phyloP scores from a whole-genome alignment of 2,797 vertebrate genomes.

The Amazonetta brasiliensis region DNA sequence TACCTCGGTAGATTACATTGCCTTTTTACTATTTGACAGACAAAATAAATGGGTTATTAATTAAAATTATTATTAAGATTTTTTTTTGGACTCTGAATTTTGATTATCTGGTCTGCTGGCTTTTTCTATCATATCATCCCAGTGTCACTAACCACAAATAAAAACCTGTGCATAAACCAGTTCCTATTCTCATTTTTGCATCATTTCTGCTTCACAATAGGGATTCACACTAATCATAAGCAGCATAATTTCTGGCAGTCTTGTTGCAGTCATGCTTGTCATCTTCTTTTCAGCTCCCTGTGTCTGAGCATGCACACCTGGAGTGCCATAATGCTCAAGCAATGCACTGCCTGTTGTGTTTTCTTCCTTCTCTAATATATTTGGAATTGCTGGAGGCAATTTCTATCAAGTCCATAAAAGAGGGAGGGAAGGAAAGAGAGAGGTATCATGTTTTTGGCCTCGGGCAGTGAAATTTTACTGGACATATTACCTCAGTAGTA shows the following conservation, averaged over 20 bases:
- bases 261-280: slow-evolving; percentile 35
- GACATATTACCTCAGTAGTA: not conserved
- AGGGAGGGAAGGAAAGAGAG: not conserved
- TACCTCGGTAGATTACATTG: not conserved
- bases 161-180: slow-evolving; percentile 1
- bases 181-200: slow-evolving; percentile 12
- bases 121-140: slow-evolving; percentile 19
- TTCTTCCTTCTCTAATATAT: slow-evolving; percentile 14
- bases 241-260: slow-evolving; percentile 37
- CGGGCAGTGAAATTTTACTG: not conserved
- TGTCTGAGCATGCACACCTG: slow-evolving; percentile 44
- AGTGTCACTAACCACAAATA: slow-evolving; percentile 8
- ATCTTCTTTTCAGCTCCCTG: slow-evolving; percentile 8
- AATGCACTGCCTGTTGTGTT: not conserved
- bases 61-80: slow-evolving; percentile 20
- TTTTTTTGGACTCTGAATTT: slow-evolving; percentile 31
- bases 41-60: slow-evolving; percentile 44
- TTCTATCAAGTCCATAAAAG: slow-evolving; percentile 7
- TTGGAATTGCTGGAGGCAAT: not conserved
- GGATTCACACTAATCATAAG: slow-evolving; percentile 35
- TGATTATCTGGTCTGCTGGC: slow-evolving; percentile 45
- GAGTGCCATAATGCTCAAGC: not conserved
- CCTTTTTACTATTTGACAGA: slow-evolving; percentile 1
- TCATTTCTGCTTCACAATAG: slow-evolving; percentile 33
- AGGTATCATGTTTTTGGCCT: not conserved